Percentiles rank a stretch among this genome's conserved stretches.
Evolutionary conservation across 2,888 invertebrate species (phyloP).

Genomic region (Mechanitis mazaeus): DNA sequence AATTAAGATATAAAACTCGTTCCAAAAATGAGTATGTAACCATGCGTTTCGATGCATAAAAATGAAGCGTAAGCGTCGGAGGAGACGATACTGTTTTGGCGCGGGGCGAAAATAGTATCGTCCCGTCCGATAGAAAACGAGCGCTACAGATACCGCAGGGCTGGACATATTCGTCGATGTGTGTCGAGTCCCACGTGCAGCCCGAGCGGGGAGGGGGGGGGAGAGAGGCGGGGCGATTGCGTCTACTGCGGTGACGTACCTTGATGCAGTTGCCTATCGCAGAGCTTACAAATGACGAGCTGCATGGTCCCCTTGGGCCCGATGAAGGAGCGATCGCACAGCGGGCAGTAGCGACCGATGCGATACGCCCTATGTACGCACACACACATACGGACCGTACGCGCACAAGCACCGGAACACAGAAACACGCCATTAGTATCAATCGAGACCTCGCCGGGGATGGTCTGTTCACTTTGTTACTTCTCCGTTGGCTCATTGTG

Average conservation of each 20-base stretch:
- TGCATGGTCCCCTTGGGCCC: slow-evolving; percentile 81
- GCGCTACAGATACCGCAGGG: slow-evolving; percentile 22
- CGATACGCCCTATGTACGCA: slow-evolving; percentile 80
- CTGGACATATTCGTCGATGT: slow-evolving; percentile 13
- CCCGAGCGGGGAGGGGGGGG: neutral
- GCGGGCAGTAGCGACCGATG: slow-evolving; percentile 84
- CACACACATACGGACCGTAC: slow-evolving; percentile 67
- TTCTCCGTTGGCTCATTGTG: slow-evolving; percentile 33
- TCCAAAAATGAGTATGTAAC: slow-evolving; percentile 23
- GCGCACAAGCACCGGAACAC: slow-evolving; percentile 73
- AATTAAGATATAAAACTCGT: slow-evolving; percentile 10
- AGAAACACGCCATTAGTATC: slow-evolving; percentile 75
- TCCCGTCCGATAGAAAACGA: slow-evolving; percentile 23
- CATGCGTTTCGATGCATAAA: slow-evolving; percentile 31
- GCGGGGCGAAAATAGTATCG: slow-evolving; percentile 19
- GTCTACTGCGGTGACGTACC: slow-evolving; percentile 60
- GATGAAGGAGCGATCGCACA: slow-evolving; percentile 83
- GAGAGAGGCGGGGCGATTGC: slow-evolving; percentile 10
- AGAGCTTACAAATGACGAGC: slow-evolving; percentile 77
- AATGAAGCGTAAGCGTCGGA: slow-evolving; percentile 30
- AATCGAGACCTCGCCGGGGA: slow-evolving; percentile 41
- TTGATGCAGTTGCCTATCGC: slow-evolving; percentile 77
- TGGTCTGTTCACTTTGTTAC: slow-evolving; percentile 45
- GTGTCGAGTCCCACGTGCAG: too few relatives aligned
- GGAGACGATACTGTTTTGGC: slow-evolving; percentile 23